Evolutionary conservation across 2,113 vertebrate species (phyloP).

Genomic region (Calypte anna): DNA sequence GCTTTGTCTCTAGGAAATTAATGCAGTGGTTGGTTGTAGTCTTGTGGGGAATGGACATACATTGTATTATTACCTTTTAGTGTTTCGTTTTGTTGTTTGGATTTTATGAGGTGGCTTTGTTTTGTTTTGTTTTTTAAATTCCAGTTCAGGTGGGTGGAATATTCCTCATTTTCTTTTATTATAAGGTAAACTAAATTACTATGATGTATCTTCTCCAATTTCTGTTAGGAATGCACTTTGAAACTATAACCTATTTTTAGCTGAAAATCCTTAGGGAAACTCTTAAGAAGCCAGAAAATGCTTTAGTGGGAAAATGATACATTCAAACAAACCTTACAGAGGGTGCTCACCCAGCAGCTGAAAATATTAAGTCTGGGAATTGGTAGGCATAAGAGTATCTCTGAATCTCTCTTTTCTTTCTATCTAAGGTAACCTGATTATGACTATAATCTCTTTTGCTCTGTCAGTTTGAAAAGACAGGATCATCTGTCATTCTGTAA

Average conservation of each 20-base stretch:
- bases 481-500: constrained; percentile 44
- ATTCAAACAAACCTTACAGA: constrained; percentile 57
- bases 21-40: background rate
- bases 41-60: background rate
- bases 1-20: background rate
- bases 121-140: background rate
- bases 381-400: constrained; percentile 40
- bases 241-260: constrained; percentile 45
- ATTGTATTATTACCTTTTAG: background rate
- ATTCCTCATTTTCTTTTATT: constrained; percentile 22
- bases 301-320: constrained; percentile 13
- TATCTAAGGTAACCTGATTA: constrained; percentile 60
- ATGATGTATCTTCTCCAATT: constrained; percentile 23
- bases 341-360: constrained; percentile 34
- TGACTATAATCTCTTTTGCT: constrained; percentile 57
- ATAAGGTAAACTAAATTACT: background rate
- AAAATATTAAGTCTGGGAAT: constrained; percentile 55
- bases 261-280: constrained; percentile 25
- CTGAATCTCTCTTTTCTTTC: constrained; percentile 27
- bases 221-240: background rate
- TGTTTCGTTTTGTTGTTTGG: background rate
- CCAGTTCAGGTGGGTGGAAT: background rate
- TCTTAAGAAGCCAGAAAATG: constrained; percentile 29
- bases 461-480: constrained; percentile 46
- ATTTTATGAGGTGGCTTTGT: too few relatives aligned